Evolutionary conservation across 2,113 vertebrate species (phyloP), one percentile per base, ranked within the genome.

Genomic region (Pyrgilauda ruficollis): DNA sequence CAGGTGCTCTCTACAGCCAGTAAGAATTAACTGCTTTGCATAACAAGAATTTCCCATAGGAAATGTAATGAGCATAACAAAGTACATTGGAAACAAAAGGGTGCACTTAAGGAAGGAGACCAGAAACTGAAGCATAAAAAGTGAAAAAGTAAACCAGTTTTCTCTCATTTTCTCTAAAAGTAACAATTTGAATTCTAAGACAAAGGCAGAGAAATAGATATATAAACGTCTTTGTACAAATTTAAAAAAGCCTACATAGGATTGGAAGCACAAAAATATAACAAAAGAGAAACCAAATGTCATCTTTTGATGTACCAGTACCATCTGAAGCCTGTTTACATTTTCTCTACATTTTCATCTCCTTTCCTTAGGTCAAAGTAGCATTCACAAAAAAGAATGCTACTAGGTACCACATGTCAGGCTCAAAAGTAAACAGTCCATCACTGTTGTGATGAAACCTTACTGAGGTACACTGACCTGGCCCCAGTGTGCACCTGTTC

Each of bases 11-110:
- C 77, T 41, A 68, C 49, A 76, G 78, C 69, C 84, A 84, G 62
- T n/a, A 87, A 75, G 80, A 86, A 89, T 7, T 11, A 55, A 50
- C 86, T 94, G 89, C 73, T 96, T 92, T 90, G 73, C 86, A 78
- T 81, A 67, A 90, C 50, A 93, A 88, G 50, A 90, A 89, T 84
- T 93, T 93, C 72, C 80, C 68, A 56, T 3, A 89, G 50, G 76
- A 96, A 89, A 78, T 0, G 0, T 56, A 86, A 97, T 72, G 52
- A 92, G 73, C 49, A n/a, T 92, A 89, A 75, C 46, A 37, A 87
- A 94, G 67, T 87, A n/a, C 6, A 76, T 2, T 44, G 24, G 66
- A 89, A 94, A 86, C 78, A 90, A 93, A 89, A 64, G 35, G 47
- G 50, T 26, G 26, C 56, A 66, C 31, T 79, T 87, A 52, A 28